Evolutionary conservation across 2,888 invertebrate species (phyloP).

Genomic region (Choreutis nemorana): DNA sequence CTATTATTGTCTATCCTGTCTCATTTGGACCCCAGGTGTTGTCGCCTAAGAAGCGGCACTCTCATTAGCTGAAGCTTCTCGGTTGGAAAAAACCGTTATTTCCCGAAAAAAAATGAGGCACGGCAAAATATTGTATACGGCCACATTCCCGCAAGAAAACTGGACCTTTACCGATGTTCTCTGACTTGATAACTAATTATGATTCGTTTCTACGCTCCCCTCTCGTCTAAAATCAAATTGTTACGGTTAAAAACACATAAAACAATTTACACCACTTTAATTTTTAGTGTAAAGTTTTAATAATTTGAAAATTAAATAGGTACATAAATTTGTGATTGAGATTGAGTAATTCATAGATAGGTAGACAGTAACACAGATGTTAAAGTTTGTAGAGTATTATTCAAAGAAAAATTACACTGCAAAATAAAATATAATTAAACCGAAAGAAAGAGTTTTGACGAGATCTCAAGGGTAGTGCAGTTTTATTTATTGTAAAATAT

Average conservation of each 20-base stretch:
- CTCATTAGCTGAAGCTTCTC: constrained; percentile 44
- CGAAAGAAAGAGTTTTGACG: too few relatives aligned
- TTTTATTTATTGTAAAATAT: too few relatives aligned
- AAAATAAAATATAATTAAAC: too few relatives aligned
- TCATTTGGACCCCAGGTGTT: constrained; percentile 19
- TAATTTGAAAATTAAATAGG: not conserved
- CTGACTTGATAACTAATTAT: constrained; percentile 43
- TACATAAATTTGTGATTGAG: not conserved
- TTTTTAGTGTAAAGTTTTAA: constrained; percentile 1
- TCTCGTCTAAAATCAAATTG: constrained; percentile 62
- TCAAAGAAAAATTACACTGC: too few relatives aligned
- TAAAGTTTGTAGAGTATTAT: not conserved
- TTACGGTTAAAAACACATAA: constrained; percentile 34
- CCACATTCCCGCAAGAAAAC: constrained; percentile 37
- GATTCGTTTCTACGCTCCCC: constrained; percentile 55
- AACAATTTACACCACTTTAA: constrained; percentile 10
- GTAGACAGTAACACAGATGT: not conserved
- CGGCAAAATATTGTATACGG: constrained; percentile 22
- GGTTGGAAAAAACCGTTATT: constrained; percentile 35
- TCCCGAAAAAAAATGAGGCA: constrained; percentile 26
- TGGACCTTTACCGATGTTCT: constrained; percentile 48
- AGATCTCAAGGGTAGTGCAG: too few relatives aligned
- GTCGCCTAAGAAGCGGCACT: constrained; percentile 32
- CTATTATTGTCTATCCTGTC: constrained; percentile 40
- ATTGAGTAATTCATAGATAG: not conserved